Evolutionary conservation across 2,113 vertebrate genomes (phyloP), one percentile per base, ranked within the genome.

Genomic region (Oncorhynchus tshawytscha): DNA sequence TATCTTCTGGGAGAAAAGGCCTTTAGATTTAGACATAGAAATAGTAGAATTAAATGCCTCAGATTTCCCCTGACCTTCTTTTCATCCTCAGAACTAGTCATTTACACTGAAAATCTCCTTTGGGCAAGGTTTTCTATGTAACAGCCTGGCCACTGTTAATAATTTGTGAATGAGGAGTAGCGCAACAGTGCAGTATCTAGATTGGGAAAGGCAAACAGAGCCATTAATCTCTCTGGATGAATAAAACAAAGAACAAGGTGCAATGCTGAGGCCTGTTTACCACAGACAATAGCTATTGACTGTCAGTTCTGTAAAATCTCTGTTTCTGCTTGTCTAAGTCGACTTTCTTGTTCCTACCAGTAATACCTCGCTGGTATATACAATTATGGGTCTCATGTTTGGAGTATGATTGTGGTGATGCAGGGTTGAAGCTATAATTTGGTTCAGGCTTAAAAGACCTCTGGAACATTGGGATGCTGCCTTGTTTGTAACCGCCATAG

Each of bases 1-100:
- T 88, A 80, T 89, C 88, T 88, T 86, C 87, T 86, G 80, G 74
- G 78, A 45, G 80, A 76, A 71, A 74, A 81, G 78, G 86, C 76
- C 75, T 84, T 80, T 72, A 75, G 73, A 70, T 79, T 72, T 22
- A 70, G 39, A 20, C 45, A 24, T 83, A 45, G 39, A 45, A 45
- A 45, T 45, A 60, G 75, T 78, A 67, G 48, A 75, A 67, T 65
- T 72, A 62, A n/a, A 68, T 68, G 27, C 5, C 66, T 67, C 27
- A 68, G 31, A 34, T 34, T 20, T 31, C 31, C 20, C 31, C 18
- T 51, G 4, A 16, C n/a, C 20, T 15, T 27, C 62, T 51, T 39
- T 65, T 70, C 49, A 6, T 68, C 18, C 18, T 68, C 16, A 20
- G 31, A 67, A 67, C 66, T 39, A 20, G 67, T 34, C 29, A 18